These are phyloP conservation scores for Brachypterus glaber DNA, from an alignment of 2,888 invertebrate genomes.

Conservation along the genomic window DNA sequence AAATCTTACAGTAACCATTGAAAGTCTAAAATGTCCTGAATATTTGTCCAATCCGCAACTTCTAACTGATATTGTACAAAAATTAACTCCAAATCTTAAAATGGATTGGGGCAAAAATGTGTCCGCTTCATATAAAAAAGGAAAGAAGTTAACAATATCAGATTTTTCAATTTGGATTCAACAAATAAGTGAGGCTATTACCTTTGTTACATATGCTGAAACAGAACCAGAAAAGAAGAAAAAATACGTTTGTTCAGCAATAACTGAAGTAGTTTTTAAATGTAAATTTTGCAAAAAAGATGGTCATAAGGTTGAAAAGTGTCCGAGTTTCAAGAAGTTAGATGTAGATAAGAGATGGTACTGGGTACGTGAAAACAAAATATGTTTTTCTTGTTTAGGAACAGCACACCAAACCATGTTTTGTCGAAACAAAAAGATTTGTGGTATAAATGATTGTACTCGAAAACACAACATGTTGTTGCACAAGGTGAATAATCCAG, in stretches of 20 bases:
- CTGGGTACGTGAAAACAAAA: not conserved
- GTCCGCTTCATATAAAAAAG: not conserved
- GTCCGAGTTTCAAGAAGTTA: not conserved
- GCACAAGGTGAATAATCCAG: too few relatives aligned
- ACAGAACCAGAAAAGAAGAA: too few relatives aligned
- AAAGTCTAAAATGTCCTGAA: conserved; percentile 3
- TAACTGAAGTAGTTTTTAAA: not conserved
- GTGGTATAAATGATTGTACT: conserved; percentile 2
- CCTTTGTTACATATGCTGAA: not conserved
- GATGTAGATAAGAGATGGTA: conserved; percentile 3
- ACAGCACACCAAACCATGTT: conserved; percentile 2
- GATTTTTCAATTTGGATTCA: conserved; percentile 4
- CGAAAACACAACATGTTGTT: conserved; percentile 1
- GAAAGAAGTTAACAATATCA: not conserved
- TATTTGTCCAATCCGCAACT: conserved; percentile 5
- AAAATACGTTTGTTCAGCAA: too few relatives aligned
- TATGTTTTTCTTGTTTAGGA: not conserved
- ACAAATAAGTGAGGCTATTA: conserved; percentile 3
- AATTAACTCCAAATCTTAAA: not conserved
- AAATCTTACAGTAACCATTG: conserved; percentile 1
- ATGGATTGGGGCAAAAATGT: not conserved
- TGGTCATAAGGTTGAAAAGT: conserved; percentile 4
- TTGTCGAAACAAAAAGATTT: conserved; percentile 2
- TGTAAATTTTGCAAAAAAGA: conserved; percentile 5
- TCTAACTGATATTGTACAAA: conserved; percentile 1